A percentile compares a stretch with the other conserved stretches of the same genome.
phyloP scores from a whole-genome alignment of 2,888 invertebrate species.

The Baronia brevicornis region DNA sequence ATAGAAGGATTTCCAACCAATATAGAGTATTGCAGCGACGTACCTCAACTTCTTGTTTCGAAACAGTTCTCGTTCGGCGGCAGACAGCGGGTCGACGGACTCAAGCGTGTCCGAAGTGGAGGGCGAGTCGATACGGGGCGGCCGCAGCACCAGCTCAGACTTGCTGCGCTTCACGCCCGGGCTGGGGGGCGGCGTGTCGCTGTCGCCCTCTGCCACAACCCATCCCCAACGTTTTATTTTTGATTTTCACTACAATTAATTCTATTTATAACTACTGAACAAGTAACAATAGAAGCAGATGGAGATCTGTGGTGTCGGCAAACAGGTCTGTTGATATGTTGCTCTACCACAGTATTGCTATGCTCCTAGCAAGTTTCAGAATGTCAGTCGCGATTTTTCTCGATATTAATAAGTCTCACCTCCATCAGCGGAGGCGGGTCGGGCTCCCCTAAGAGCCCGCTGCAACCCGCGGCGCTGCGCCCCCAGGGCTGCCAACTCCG shows the following conservation, averaged over 20 bases:
- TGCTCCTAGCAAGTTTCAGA: no score
- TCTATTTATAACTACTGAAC: no score
- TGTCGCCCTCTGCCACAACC: conserved; percentile 33
- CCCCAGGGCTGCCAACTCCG: conserved; percentile 79
- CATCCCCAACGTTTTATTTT: background rate
- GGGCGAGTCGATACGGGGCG: conserved; percentile 27
- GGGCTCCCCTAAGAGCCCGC: conserved; percentile 48
- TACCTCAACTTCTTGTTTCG: conserved; percentile 52
- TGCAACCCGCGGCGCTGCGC: conserved; percentile 76
- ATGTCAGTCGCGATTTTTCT: no score
- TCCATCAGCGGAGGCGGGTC: conserved; percentile 33
- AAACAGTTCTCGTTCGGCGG: conserved; percentile 54
- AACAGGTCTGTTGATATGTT: no score
- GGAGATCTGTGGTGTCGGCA: no score
- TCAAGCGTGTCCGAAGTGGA: conserved; percentile 27
- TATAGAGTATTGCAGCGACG: conserved; percentile 6
- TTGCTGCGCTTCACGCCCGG: conserved; percentile 56
- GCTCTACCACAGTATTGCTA: no score
- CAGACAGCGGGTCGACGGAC: conserved; percentile 41
- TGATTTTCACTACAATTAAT: no score
- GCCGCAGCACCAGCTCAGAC: conserved; percentile 55
- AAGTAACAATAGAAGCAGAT: no score
- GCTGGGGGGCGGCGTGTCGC: conserved; percentile 34
- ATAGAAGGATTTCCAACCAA: background rate
- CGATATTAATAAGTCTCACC: no score